phyloP scores from a whole-genome alignment of 23 tunicate genomes.

The Halocynthia roretzi region DNA sequence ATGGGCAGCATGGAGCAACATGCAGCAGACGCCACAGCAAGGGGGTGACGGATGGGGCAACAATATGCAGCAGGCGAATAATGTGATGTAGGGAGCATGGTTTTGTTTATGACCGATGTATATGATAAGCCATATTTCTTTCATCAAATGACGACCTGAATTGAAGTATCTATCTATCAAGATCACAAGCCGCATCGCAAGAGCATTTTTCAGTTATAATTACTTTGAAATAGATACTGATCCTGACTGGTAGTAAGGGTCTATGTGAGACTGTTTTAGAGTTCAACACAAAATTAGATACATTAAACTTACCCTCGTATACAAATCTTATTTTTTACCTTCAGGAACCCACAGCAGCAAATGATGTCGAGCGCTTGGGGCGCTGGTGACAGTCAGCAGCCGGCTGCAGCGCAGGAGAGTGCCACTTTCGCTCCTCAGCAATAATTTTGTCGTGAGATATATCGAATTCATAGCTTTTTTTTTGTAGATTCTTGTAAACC shows the following conservation, averaged over 20 bases:
- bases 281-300: background rate
- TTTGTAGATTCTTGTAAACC: no score
- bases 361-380: constrained; percentile 32
- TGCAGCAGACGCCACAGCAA: constrained; percentile 21
- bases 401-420: constrained; percentile 8
- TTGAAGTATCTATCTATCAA: no score
- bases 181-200: no score
- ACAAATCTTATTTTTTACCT: background rate
- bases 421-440: constrained; percentile 16
- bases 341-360: constrained; percentile 31
- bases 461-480: no score
- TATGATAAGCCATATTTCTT: no score
- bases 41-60: constrained; percentile 74
- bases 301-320: background rate
- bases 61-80: constrained; percentile 17
- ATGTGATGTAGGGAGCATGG: constrained; percentile 27
- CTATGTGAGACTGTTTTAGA: background rate
- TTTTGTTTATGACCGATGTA: background rate
- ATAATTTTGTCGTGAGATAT: background rate
- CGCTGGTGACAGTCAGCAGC: constrained; percentile 13
- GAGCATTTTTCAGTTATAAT: no score
- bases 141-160: no score
- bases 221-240: no score
- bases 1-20: constrained; percentile 10
- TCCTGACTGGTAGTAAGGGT: background rate